Evolutionary conservation across 2,113 vertebrate genomes (phyloP), one percentile per base, ranked within the genome.

Genomic region (Corvus moneduloides): DNA sequence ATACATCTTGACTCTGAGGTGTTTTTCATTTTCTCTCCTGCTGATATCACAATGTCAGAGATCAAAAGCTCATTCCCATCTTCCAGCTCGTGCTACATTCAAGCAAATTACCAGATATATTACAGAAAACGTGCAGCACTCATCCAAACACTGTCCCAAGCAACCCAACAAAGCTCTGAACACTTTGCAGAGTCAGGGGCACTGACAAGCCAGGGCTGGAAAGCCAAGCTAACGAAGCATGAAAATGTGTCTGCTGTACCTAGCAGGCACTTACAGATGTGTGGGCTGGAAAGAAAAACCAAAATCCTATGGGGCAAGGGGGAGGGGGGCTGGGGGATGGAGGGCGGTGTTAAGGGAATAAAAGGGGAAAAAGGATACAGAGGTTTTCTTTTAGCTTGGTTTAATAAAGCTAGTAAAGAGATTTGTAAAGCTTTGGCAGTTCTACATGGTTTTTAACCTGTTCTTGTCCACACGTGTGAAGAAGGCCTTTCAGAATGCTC

Each of bases 61-160:
- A 96, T 66, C 92, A 84, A 94, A 93, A 87, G 75, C 26, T 77
- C 9, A 1, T 66, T 81, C 82, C 63, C 58, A 88, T 95, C 82
- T 93, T 94, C 84, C 69, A 86, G 66, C 41, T 89, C 2, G 0
- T 73, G 82, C 67, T 90, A 62, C 58, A 73, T 73, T 84, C 59
- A 79, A 81, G 58, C 32, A 71, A 93, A 96, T 96, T 83, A 93
- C 72, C 51, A 91, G 93, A 83, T 81, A 74, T 16, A 41, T 96
- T 92, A 88, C 71, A 74, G 75, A 90, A 90, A 94, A 90, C 81
- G 77, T 56, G 37, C 90, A 93, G 68, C 82, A 39, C 51, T 85
- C 67, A 73, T 89, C 82, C 63, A 67, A 83, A 93, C 68, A 51
- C 1, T 0, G 52, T 66, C 44, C 17, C 59, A 51, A 74, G 79